Base-by-base conservation (phyloP, 2,888 invertebrate species). In the Hydraecia micacea region DNA sequence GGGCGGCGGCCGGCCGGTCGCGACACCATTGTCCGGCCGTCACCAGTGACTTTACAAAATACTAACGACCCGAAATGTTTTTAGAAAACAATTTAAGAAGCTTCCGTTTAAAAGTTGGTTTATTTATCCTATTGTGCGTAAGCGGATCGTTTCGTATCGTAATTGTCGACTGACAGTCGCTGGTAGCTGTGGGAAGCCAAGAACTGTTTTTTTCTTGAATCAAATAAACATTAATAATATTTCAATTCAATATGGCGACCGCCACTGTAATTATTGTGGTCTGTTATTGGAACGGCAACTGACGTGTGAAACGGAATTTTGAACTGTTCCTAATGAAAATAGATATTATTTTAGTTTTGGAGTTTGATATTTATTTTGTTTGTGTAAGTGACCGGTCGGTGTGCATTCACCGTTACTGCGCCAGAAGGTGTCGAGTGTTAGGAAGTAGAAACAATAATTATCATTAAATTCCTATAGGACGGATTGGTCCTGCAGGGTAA, bases 61-160 rank as follows among this genome's bases (percentile, higher is more conserved):
- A 91, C 92, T 94, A 95, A 94, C 95, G 95, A 95, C 91, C 84
- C 92, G 77, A 89, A 92, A 92, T 96, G 96, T 96, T 96, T 95
- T 95, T 95, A 94, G 93, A 95, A 96, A 96, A 96, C 96, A 96
- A 93, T 95, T 94, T 94, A 94, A 95, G 94, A 94, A 92, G 96
- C 96, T 96, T 95, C 96, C 96, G 96, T 96, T 96, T 94, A 90
- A 88, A 85, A 87, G 88, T 87, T 87, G 91, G 94, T 95, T 95
- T 95, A 95, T 94, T 95, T 94, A 94, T 90, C 89, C 93, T 88
- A 95, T 96, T 96, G 96, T 95, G 91, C 87, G 87, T 92, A 93
- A 94, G 92, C 94, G 94, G 94, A 95, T 95, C 95, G 94, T 91
- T 92, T 92, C 88, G 89, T 90, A 91, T 89, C 75, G 95, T 95